These are phyloP conservation scores for Pogoniulus pusillus DNA, from an alignment of 2,797 vertebrate species.

Conservation along the genomic window DNA sequence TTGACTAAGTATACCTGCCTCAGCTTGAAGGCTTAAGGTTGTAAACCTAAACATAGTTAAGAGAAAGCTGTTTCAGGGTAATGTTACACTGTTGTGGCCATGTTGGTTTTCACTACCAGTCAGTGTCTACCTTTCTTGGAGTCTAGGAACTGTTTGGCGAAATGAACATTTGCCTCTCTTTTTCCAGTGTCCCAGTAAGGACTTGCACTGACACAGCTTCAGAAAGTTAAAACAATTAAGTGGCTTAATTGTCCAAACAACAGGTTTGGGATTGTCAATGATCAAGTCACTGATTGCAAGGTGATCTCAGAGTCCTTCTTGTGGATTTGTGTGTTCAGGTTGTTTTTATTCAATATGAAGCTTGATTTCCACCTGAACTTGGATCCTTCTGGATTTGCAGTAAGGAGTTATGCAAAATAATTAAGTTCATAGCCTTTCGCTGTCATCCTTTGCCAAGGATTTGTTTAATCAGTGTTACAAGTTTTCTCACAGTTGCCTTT, in stretches of 20 bases:
- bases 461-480: not conserved
- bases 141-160: too few species aligned
- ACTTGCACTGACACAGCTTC: too few species aligned
- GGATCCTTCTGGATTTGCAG: not conserved
- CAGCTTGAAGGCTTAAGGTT: not conserved
- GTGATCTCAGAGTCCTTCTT: too few species aligned
- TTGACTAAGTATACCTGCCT: not conserved
- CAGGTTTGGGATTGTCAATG: too few species aligned
- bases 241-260: too few species aligned
- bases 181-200: too few species aligned
- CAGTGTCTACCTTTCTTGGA: too few species aligned
- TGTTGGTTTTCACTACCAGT: too few species aligned
- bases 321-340: not conserved
- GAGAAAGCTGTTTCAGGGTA: not conserved
- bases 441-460: not conserved
- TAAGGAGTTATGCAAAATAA: not conserved
- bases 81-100: not conserved
- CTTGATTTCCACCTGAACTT: not conserved
- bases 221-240: too few species aligned
- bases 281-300: too few species aligned
- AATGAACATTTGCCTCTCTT: too few species aligned
- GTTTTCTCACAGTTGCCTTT: not conserved
- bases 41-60: not conserved
- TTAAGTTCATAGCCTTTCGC: not conserved
- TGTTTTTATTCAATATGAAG: not conserved